Evolutionary conservation across 2,888 invertebrate genomes (phyloP), one percentile per base, ranked within the genome.

Genomic region (Andrena minutula): DNA sequence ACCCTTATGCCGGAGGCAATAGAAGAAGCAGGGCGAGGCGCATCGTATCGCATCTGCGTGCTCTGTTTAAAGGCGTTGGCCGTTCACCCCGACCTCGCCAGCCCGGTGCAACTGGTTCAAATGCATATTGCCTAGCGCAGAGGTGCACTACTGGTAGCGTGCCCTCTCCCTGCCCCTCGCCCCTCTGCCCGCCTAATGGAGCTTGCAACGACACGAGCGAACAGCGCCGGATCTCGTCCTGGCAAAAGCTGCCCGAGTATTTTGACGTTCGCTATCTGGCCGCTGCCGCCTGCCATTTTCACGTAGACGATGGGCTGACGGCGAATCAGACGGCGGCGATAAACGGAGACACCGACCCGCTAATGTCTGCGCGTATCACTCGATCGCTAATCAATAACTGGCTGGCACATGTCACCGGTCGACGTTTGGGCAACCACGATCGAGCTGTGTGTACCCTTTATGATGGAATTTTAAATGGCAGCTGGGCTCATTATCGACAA

Each of bases 41-140:
- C 89, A 86, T 89, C 90, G 91, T 89, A 89, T 89, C 89, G 90
- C 90, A 91, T 91, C 91, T 90, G 91, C 88, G 88, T 92, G 92
- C 92, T 93, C 93, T 92, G 91, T 93, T 93, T 93, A 92, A 91
- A 92, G 89, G 89, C 91, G 92, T 93, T 93, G 93, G 93, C 90
- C 93, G 93, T 93, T 93, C 93, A 93, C 93, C 93, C 92, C 93
- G 93, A 93, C 93, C 93, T 93, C 92, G 91, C 84, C 88, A 80
- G 84, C 89, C 82, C 82, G 79, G 90, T 86, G 89, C 91, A 92
- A 92, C 93, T 93, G 93, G 91, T 92, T 92, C 91, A 92, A 91
- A 91, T 89, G 90, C 90, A 90, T 89, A 87, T 86, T 82, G 85
- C 88, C 87, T 90, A 89, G 91, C 86, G 89, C 87, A 88, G 89